Evolutionary conservation across 1,140 invertebrate species (phyloP), one percentile per base, ranked within the genome.

Genomic region (Drosophila subobscura): DNA sequence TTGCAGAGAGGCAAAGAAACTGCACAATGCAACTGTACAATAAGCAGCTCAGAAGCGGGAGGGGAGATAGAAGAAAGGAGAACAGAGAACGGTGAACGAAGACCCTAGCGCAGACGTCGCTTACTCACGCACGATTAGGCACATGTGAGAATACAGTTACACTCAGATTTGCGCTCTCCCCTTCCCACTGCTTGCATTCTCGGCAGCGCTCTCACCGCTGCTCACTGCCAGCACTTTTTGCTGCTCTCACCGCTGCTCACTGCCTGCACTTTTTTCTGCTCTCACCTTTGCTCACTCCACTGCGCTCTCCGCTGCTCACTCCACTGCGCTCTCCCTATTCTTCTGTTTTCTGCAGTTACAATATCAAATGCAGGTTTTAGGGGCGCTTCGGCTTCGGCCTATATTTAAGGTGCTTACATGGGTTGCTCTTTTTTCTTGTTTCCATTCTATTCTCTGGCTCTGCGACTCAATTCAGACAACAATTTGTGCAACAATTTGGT

Each of bases 361-460:
- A 46, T 46, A 37, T 16, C 4, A 16, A 58, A 54, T 5, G 51
- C 52, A 74, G 60, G 54, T 59, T 49, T 61, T 12, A 76, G 65
- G 64, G 64, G 74, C 64, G 65, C 65, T 77, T 68, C 42, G 20
- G 71, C 66, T 51, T 49, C 61, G 59, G 52, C 16, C 16, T 54
- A 72, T 78, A 85, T 83, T 88, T 88, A 88, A 88, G 83, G 83
- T 88, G 78, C 83, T 88, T 88, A 88, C 83, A 86, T 51, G 83
- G 83, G 84, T 77, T 85, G 81, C 77, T 83, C 83, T 73, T 67
- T 80, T 74, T 54, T 70, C 16, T 44, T 29, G 8, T 64, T 33
- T 20, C 40, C 46, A 52, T 74, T 20, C 16, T 72, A 51, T 67
- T 59, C 20, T 56, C 3, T 52, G 14, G 5, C 27, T 37, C 63